A percentile compares a stretch with the other conserved stretches of the same genome.
These are phyloP conservation scores for Xanthia togata DNA, from an alignment of 2,888 invertebrate genomes.

Conservation along the genomic window DNA sequence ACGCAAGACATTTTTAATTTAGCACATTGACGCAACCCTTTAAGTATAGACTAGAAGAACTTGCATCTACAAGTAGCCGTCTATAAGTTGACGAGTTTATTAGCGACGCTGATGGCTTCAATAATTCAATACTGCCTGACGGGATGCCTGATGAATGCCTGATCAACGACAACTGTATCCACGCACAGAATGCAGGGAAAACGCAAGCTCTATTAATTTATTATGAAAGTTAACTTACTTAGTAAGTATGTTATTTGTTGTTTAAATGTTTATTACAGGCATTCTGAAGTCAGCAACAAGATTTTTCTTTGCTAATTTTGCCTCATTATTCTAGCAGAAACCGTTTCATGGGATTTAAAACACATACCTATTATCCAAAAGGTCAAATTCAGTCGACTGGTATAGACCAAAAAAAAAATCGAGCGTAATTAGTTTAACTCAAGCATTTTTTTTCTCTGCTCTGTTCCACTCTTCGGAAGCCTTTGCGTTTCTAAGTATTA, in stretches of 20 bases:
- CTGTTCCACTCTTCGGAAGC: too few relatives aligned
- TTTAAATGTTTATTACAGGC: not conserved
- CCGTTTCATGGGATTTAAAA: not conserved
- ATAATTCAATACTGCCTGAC: constrained; percentile 50
- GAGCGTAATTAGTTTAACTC: not conserved
- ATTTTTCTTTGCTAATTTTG: not conserved
- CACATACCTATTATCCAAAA: not conserved
- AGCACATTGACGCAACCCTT: not conserved
- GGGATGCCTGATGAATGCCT: constrained; percentile 32
- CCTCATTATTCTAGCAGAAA: not conserved
- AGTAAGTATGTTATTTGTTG: not conserved
- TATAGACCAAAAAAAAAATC: not conserved
- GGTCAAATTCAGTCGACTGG: not conserved
- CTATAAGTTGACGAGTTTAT: constrained; percentile 52
- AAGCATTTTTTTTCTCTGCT: not conserved
- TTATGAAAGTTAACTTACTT: constrained; percentile 14
- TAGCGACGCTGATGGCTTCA: constrained; percentile 29
- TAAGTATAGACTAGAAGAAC: not conserved
- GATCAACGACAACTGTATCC: constrained; percentile 31
- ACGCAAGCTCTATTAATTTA: constrained; percentile 12
- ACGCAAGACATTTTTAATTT: not conserved
- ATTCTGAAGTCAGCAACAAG: too few relatives aligned
- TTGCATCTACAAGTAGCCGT: not conserved
- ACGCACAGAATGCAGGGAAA: not conserved
- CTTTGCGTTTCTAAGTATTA: too few relatives aligned